phyloP scores from a whole-genome alignment of 2,113 vertebrate species.

The Shinisaurus crocodilurus region DNA sequence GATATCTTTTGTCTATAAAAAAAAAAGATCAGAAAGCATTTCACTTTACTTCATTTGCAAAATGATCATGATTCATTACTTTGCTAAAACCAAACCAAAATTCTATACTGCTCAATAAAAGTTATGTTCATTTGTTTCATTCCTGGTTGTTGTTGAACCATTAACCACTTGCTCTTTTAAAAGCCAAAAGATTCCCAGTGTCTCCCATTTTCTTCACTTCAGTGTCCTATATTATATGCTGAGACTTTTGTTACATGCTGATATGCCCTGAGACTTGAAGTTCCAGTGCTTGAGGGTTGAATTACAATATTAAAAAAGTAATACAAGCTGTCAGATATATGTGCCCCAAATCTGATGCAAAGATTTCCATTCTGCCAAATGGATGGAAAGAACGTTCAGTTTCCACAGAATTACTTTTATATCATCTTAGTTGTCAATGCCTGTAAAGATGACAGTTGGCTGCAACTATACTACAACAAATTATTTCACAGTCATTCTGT shows the following conservation, averaged over 20 bases:
- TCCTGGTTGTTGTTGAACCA: conserved; percentile 10
- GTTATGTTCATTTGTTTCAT: conserved; percentile 26
- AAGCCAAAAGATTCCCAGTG: background rate
- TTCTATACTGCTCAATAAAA: conserved; percentile 37
- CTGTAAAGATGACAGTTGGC: background rate
- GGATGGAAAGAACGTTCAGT: conserved; percentile 11
- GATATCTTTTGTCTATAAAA: conserved; percentile 43
- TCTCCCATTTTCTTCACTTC: background rate
- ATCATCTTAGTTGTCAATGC: conserved; percentile 57
- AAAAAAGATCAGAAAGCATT: conserved; percentile 50
- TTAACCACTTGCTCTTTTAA: background rate
- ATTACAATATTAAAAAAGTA: conserved; percentile 36
- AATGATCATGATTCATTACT: background rate
- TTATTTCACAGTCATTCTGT: conserved; percentile 50
- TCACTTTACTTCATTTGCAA: conserved; percentile 45
- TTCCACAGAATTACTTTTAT: conserved; percentile 57
- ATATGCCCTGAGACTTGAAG: conserved; percentile 15
- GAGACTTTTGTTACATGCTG: background rate
- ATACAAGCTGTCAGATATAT: conserved; percentile 40
- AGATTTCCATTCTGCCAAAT: conserved; percentile 4
- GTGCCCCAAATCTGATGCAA: conserved; percentile 39
- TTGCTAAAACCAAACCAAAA: conserved; percentile 42
- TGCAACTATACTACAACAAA: background rate
- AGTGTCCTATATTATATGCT: conserved; percentile 17
- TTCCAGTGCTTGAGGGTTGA: background rate